Conservation (phyloP, 2,888 invertebrate species). For the Lucinisca nassula region DNA sequence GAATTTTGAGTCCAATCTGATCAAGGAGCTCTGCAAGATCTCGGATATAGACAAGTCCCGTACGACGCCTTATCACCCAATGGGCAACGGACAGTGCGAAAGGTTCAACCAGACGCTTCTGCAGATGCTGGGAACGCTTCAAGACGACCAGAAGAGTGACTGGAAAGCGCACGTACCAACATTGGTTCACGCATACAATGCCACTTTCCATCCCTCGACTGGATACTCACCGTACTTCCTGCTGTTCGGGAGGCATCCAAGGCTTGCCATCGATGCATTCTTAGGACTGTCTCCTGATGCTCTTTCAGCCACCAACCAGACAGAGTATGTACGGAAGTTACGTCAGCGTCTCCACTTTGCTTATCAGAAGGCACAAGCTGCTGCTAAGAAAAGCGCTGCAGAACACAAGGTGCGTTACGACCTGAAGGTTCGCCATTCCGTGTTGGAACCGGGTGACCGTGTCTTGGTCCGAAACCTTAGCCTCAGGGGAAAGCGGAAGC, state of each 20-base stretch:
- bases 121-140: neutral
- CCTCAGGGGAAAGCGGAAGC: neutral
- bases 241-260: conserved; percentile 8
- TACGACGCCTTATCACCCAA: too few species aligned
- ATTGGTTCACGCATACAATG: too few species aligned
- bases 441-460: neutral
- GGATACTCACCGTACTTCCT: conserved; percentile 3
- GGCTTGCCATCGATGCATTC: neutral
- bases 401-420: neutral
- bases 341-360: neutral
- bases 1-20: neutral
- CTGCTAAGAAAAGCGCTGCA: neutral
- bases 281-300: neutral
- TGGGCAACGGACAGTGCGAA: too few species aligned
- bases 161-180: too few species aligned
- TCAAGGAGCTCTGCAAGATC: neutral
- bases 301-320: too few species aligned
- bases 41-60: neutral
- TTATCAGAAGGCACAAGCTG: neutral
- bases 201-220: neutral
- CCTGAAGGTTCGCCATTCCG: too few species aligned
- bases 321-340: neutral
- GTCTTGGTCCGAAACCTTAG: neutral
- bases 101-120: conserved; percentile 12
- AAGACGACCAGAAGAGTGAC: neutral